Conservation (phyloP, 53 echinoderm and acorn worm genomes). For the Holothuria leucospilota region DNA sequence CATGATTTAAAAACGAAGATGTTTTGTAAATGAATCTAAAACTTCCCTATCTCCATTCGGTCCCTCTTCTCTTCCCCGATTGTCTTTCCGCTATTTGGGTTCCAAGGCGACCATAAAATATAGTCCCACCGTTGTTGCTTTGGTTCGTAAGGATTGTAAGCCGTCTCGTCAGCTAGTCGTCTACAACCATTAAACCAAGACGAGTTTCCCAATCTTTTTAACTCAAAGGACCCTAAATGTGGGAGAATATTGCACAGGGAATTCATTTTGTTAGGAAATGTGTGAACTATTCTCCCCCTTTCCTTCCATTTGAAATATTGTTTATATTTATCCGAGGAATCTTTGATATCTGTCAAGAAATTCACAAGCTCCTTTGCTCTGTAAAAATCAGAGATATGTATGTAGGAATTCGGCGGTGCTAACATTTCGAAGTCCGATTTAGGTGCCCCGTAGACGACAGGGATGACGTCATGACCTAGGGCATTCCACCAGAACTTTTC, state of each 20-base stretch:
- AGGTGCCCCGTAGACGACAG: conserved; percentile 82
- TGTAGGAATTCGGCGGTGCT: conserved; percentile 78
- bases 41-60: conserved; percentile 27
- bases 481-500: conserved; percentile 76
- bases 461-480: conserved; percentile 72
- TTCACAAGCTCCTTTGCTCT: conserved; percentile 54
- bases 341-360: conserved; percentile 49
- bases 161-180: conserved; percentile 7
- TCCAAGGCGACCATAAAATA: conserved; percentile 36
- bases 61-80: not conserved
- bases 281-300: conserved; percentile 53
- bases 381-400: conserved; percentile 80
- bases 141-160: conserved; percentile 7
- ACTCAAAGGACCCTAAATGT: conserved; percentile 49
- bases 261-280: conserved; percentile 65
- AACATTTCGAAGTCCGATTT: conserved; percentile 69
- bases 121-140: conserved; percentile 37
- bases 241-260: conserved; percentile 69
- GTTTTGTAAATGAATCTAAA: not conserved
- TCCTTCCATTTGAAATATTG: conserved; percentile 79
- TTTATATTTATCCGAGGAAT: conserved; percentile 68
- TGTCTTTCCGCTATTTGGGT: conserved; percentile 14
- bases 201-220: conserved; percentile 61
- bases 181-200: conserved; percentile 82
- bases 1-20: too few relatives aligned